A percentile compares a stretch with the other conserved stretches of the same genome.
phyloP scores from a whole-genome alignment of 2,888 invertebrate genomes.

The Catocala sponsa region DNA sequence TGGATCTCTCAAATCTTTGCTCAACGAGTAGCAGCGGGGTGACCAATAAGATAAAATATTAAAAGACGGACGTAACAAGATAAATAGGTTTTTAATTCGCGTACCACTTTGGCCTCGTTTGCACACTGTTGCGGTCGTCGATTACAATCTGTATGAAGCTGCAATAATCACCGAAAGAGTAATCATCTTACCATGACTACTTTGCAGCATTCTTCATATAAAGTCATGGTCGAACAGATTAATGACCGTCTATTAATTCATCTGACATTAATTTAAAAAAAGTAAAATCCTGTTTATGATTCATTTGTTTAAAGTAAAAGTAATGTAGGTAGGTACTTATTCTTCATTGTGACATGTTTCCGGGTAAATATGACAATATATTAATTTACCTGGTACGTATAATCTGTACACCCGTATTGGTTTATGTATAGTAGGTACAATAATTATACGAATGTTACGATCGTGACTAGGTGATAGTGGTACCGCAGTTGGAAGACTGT shows the following conservation, averaged over 20 bases:
- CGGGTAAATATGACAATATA: not conserved
- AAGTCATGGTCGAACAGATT: constrained; percentile 38
- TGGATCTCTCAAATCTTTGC: not conserved
- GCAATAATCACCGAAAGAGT: constrained; percentile 46
- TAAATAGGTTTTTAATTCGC: not conserved
- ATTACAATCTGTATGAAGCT: constrained; percentile 20
- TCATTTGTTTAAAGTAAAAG: not conserved
- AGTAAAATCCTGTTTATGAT: no score
- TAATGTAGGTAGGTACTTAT: not conserved
- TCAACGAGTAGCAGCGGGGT: no score
- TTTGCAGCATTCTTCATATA: constrained; percentile 35
- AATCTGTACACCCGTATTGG: no score
- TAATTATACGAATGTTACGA: no score
- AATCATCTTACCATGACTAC: constrained; percentile 46
- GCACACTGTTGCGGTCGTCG: constrained; percentile 9
- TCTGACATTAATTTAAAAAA: no score
- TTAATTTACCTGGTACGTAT: no score
- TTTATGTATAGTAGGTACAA: no score
- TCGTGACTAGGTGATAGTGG: no score
- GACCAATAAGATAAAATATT: no score
- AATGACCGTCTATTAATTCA: not conserved
- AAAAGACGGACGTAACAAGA: no score
- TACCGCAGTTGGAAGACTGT: no score
- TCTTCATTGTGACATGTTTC: not conserved
- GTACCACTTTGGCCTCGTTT: constrained; percentile 10